phyloP scores from a whole-genome alignment of 2,797 vertebrate species.

The Merluccius polli region DNA sequence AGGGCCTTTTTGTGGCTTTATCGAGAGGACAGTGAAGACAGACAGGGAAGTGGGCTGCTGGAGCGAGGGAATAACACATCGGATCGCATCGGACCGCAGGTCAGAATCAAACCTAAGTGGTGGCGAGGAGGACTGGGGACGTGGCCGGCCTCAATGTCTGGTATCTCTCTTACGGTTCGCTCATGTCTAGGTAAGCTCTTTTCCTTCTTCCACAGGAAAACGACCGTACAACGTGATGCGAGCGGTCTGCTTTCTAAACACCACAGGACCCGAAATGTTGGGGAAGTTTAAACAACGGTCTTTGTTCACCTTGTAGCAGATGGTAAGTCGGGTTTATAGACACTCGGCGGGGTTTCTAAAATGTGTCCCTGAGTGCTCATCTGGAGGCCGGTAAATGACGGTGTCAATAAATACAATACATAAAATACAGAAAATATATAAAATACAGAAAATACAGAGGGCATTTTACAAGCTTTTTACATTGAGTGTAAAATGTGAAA shows the following conservation, averaged over 20 bases:
- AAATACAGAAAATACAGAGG: no score
- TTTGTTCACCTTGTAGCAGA: conserved; percentile 38
- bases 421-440: no score
- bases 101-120: not conserved
- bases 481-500: no score
- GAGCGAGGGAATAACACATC: not conserved
- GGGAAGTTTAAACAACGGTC: conserved; percentile 13
- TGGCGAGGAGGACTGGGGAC: not conserved
- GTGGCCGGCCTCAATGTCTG: not conserved
- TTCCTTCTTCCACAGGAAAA: not conserved
- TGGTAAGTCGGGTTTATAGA: conserved; percentile 23
- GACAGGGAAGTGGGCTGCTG: not conserved
- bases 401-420: not conserved
- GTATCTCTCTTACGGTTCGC: not conserved
- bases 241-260: not conserved
- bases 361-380: conserved; percentile 1
- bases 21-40: not conserved
- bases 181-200: not conserved
- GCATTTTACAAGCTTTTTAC: no score
- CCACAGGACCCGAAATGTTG: not conserved
- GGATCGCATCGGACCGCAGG: not conserved
- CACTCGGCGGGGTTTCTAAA: not conserved
- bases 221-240: not conserved
- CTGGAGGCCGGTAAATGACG: not conserved
- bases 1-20: not conserved